phyloP scores from a whole-genome alignment of 2,113 vertebrate genomes.

The Aythya baeri region DNA sequence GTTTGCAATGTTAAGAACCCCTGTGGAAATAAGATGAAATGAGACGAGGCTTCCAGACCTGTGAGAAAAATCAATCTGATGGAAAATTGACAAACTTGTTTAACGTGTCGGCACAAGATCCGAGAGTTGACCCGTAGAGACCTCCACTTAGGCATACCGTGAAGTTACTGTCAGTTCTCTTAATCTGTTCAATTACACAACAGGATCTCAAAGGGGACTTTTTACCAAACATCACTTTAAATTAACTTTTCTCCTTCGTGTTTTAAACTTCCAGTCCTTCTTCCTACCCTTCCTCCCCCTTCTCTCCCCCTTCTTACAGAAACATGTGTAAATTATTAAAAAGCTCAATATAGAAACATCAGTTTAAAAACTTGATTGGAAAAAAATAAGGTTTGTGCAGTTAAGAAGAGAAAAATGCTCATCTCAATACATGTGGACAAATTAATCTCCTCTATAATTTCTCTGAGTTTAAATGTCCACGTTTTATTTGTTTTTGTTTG shows the following conservation, averaged over 20 bases:
- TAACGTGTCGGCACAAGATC: constrained; percentile 77
- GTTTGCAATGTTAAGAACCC: constrained; percentile 80
- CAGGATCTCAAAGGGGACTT: constrained; percentile 72
- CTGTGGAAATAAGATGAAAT: constrained; percentile 79
- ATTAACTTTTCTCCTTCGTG: constrained; percentile 79
- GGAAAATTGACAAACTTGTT: constrained; percentile 88
- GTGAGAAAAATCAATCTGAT: constrained; percentile 86
- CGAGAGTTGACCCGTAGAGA: constrained; percentile 80
- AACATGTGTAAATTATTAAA: constrained; percentile 76
- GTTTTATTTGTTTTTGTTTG: not conserved
- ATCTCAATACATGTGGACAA: not conserved
- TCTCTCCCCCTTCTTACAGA: constrained; percentile 1
- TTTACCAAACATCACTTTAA: constrained; percentile 81
- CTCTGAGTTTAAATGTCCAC: not conserved
- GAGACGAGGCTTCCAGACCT: constrained; percentile 78
- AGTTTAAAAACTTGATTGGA: constrained; percentile 59
- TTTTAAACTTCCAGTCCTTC: constrained; percentile 72
- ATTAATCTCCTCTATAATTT: not conserved
- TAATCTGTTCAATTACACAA: constrained; percentile 81
- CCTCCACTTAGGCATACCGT: constrained; percentile 76
- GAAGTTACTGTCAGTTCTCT: constrained; percentile 77
- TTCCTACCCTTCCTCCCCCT: not conserved
- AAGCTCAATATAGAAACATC: constrained; percentile 59
- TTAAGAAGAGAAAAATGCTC: constrained; percentile 1
- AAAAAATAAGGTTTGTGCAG: constrained; percentile 35